Evolutionary conservation across 2,113 vertebrate genomes (phyloP), one percentile per base, ranked within the genome.

Genomic region (Tretioscincus oriximinensis): DNA sequence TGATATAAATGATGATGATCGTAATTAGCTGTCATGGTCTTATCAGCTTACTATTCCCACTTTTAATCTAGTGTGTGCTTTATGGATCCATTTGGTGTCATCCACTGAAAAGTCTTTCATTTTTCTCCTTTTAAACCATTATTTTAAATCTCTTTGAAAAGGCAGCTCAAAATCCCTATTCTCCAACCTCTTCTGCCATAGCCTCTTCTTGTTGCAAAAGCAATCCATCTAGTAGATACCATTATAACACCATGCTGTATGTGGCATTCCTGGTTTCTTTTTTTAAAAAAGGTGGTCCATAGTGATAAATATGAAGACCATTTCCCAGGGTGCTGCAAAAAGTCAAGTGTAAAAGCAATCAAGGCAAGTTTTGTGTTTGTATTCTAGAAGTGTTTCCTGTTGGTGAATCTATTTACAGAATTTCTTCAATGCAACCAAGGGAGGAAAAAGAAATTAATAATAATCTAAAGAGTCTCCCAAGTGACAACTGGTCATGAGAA

Each of bases 31-130:
- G 81, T 88, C 82, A 89, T 87, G 83, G 78, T 61, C 76, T 77
- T 85, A 81, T 82, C 83, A 60, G 73, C 78, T 84, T 88, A 26
- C 85, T 78, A 78, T 90, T 89, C 88, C 91, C 89, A 85, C 79
- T 89, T 90, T 76, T 80, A 83, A 92, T 88, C 87, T 5, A 89
- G 84, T 90, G 87, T 85, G 78, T 84, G 65, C 86, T 89, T 91
- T 88, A 91, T 84, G 81, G 88, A 83, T 88, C 49, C 83, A 78
- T 85, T 89, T 87, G 73, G 70, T 87, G 79, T 88, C 86, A 83
- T 84, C 81, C 78, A 82, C 81, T 81, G 81, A 87, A 82, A 90
- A 77, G 88, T 86, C 0, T 24, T 71, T 89, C 88, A 90, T 83
- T 89, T 92, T 85, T 72, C 73, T 64, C 77, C 67, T 75, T 86